Evolutionary conservation across 2,888 invertebrate genomes (phyloP).

Genomic region (Abrostola triplasia): DNA sequence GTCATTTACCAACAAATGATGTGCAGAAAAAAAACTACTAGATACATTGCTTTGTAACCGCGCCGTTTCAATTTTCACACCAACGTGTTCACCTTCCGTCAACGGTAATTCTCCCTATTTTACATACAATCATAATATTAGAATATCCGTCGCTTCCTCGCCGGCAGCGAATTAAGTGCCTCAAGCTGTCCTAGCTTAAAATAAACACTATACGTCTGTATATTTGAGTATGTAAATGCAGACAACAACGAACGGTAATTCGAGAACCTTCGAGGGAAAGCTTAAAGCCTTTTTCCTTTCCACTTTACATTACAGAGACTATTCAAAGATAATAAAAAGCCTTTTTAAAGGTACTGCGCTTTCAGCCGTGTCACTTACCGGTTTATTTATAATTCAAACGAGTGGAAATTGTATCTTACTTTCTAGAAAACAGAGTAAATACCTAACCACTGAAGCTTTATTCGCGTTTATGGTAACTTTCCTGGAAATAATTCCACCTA

Average conservation of each 20-base stretch:
- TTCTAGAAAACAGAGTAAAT: conserved; percentile 16
- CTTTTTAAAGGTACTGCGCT: conserved; percentile 21
- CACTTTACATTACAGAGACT: conserved; percentile 34
- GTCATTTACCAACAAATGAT: too few relatives aligned
- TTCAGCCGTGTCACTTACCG: conserved; percentile 12
- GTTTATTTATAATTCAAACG: conserved; percentile 35
- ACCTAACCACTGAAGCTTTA: conserved; percentile 6
- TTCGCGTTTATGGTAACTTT: conserved; percentile 23
- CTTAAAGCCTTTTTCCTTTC: conserved; percentile 32
- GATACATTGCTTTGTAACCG: too few relatives aligned
- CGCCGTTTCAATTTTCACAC: too few relatives aligned
- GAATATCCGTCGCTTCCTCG: neutral
- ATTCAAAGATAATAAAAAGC: conserved; percentile 30
- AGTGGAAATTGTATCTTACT: conserved; percentile 11
- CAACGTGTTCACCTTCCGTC: too few relatives aligned
- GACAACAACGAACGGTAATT: conserved; percentile 25
- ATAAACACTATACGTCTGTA: conserved; percentile 12
- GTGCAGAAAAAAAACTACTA: too few relatives aligned
- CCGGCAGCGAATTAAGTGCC: neutral
- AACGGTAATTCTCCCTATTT: neutral
- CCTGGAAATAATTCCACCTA: conserved; percentile 4
- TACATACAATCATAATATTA: conserved; percentile 9
- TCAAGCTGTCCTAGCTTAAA: conserved; percentile 1
- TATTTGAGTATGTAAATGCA: conserved; percentile 39
- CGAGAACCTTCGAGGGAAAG: conserved; percentile 20